phyloP scores from a whole-genome alignment of 2,113 vertebrate genomes.

The Mormyrus lacerda region DNA sequence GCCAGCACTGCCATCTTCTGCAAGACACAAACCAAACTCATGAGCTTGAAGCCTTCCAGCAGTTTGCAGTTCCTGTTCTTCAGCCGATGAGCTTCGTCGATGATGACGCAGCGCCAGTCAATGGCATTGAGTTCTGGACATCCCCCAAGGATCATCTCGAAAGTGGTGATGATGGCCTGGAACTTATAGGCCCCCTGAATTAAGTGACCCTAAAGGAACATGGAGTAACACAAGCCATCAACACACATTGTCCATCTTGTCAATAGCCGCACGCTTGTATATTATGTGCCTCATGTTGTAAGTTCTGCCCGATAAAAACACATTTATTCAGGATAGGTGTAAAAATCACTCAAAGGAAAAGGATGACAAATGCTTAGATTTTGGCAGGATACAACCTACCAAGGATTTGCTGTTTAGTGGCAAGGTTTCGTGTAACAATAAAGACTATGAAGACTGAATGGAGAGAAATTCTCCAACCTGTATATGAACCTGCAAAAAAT shows the following conservation, averaged over 20 bases:
- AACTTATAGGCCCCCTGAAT: conserved; percentile 70
- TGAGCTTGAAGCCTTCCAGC: conserved; percentile 71
- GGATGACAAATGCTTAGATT: not conserved
- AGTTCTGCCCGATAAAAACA: not conserved
- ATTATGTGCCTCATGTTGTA: not conserved
- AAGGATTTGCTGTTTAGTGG: not conserved
- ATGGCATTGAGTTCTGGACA: conserved; percentile 74
- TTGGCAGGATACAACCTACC: not conserved
- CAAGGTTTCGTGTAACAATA: not conserved
- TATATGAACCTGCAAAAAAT: not conserved
- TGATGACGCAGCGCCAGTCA: conserved; percentile 75
- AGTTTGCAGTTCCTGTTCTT: conserved; percentile 81
- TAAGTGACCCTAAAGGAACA: conserved; percentile 58
- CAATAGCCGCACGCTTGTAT: not conserved
- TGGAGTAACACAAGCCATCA: not conserved
- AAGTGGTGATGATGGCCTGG: conserved; percentile 78
- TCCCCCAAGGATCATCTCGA: conserved; percentile 77
- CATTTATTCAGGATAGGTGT: not conserved
- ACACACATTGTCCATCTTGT: not conserved
- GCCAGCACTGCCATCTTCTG: not conserved
- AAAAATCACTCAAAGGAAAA: not conserved
- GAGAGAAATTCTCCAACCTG: not conserved
- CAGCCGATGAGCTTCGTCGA: conserved; percentile 75
- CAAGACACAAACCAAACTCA: conserved; percentile 63
- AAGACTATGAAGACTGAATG: not conserved